Evolutionary conservation across 2,113 vertebrate genomes (phyloP).

Genomic region (Jacana jacana): DNA sequence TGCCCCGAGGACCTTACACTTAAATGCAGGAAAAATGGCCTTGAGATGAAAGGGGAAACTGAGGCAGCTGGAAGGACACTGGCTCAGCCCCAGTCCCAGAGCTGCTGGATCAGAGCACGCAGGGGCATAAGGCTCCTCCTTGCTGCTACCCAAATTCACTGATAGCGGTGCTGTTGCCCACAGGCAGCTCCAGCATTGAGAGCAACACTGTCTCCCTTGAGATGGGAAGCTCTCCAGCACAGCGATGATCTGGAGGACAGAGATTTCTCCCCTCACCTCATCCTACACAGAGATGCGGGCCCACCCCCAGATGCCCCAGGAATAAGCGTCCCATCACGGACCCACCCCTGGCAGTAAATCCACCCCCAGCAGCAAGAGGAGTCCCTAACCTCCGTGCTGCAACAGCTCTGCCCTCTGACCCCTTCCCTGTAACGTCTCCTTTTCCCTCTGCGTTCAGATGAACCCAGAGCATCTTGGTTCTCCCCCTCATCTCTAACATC

Average conservation of each 20-base stretch:
- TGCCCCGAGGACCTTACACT: neutral
- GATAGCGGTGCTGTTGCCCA: neutral
- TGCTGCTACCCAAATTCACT: neutral
- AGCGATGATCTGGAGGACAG: neutral
- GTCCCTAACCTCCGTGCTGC: neutral
- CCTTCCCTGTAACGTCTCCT: neutral
- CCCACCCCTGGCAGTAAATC: neutral
- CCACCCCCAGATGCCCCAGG: accelerated
- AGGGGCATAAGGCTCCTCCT: neutral
- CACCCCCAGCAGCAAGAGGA: accelerated
- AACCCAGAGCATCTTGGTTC: neutral
- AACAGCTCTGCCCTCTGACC: no score
- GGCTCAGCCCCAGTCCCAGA: accelerated
- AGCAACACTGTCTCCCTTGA: neutral
- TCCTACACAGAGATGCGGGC: accelerated
- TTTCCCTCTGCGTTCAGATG: accelerated
- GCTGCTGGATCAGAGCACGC: neutral
- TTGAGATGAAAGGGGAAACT: neutral
- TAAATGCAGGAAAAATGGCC: accelerated
- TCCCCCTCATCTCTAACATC: no score
- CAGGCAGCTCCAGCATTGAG: neutral
- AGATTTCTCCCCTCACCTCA: accelerated
- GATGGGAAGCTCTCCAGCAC: neutral
- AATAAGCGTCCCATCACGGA: neutral
- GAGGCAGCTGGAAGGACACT: neutral